Evolutionary conservation across 2,113 vertebrate species (phyloP).

Genomic region (Australoheros scitulus): DNA sequence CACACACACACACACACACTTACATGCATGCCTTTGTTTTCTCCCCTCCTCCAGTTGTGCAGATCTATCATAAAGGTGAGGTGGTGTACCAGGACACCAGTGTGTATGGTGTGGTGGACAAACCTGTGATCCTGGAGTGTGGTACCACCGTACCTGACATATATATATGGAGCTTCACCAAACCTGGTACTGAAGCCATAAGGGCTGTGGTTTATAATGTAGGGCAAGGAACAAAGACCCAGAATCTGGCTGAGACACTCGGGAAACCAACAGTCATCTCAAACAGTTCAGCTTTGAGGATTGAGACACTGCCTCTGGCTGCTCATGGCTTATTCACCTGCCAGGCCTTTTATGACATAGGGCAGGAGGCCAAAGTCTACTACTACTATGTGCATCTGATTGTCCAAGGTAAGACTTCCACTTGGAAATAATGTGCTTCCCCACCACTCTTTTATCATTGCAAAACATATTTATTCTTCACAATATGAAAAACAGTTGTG

Average conservation of each 20-base stretch:
- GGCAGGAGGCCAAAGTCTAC: slow-evolving; percentile 64
- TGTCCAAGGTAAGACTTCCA: slow-evolving; percentile 82
- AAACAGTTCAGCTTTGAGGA: slow-evolving; percentile 82
- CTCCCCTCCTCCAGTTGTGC: slow-evolving; percentile 66
- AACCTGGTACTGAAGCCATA: slow-evolving; percentile 75
- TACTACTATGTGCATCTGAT: slow-evolving; percentile 82
- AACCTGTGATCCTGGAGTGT: slow-evolving; percentile 83
- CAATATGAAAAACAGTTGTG: neutral
- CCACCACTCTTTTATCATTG: neutral
- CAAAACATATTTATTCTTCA: neutral
- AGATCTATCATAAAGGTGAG: slow-evolving; percentile 65
- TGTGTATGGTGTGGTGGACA: slow-evolving; percentile 81
- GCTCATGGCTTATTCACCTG: slow-evolving; percentile 89
- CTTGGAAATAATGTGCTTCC: neutral
- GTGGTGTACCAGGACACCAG: slow-evolving; percentile 71
- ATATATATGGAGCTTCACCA: slow-evolving; percentile 89
- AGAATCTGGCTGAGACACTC: slow-evolving; percentile 70
- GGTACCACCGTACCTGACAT: slow-evolving; percentile 68
- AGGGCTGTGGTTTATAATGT: slow-evolving; percentile 80
- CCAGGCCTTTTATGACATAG: slow-evolving; percentile 84
- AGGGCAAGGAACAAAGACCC: slow-evolving; percentile 76
- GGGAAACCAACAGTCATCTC: slow-evolving; percentile 80
- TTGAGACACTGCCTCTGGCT: slow-evolving; percentile 77
- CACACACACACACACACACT: neutral
- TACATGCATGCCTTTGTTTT: slow-evolving; percentile 19